phyloP scores from a whole-genome alignment of 2,888 invertebrate genomes.

The Zaprionus lineosus region DNA sequence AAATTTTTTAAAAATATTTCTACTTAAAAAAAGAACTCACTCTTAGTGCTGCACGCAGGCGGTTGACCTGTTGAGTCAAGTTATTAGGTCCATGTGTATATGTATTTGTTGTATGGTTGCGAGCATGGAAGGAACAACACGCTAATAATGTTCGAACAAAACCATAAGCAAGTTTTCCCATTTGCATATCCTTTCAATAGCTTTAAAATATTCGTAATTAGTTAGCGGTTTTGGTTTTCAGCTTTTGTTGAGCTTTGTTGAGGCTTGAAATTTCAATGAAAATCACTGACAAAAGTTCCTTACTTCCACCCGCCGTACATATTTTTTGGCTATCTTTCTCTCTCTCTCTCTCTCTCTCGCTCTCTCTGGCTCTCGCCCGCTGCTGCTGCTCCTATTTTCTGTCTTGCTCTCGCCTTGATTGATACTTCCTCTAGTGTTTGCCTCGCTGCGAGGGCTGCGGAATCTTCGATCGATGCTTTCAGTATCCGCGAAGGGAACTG shows the following conservation, averaged over 20 bases:
- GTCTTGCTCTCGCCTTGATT: conserved; percentile 9
- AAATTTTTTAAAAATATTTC: conserved; percentile 23
- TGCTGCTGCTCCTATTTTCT: conserved; percentile 25
- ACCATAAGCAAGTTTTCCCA: conserved; percentile 14
- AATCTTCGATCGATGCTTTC: conserved; percentile 94
- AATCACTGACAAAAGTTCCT: conserved; percentile 72
- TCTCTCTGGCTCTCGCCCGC: conserved; percentile 34
- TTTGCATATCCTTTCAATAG: conserved; percentile 33
- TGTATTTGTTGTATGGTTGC: background rate
- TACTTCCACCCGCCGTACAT: conserved; percentile 45
- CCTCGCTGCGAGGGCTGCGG: conserved; percentile 92
- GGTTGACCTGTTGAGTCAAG: conserved; percentile 33
- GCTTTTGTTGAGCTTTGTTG: conserved; percentile 64
- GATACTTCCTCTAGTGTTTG: conserved; percentile 80
- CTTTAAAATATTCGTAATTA: conserved; percentile 35
- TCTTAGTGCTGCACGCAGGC: conserved; percentile 48
- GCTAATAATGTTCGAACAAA: background rate
- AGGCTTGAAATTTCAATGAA: conserved; percentile 57
- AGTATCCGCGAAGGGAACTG: conserved; percentile 88
- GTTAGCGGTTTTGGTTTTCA: conserved; percentile 61
- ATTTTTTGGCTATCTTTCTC: conserved; percentile 6
- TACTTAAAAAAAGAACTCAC: conserved; percentile 23
- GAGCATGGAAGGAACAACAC: background rate
- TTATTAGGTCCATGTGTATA: background rate
- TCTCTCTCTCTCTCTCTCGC: conserved; percentile 22